Base-by-base conservation (phyloP, 2,888 invertebrate species). In the Schizaphis graminum region DNA sequence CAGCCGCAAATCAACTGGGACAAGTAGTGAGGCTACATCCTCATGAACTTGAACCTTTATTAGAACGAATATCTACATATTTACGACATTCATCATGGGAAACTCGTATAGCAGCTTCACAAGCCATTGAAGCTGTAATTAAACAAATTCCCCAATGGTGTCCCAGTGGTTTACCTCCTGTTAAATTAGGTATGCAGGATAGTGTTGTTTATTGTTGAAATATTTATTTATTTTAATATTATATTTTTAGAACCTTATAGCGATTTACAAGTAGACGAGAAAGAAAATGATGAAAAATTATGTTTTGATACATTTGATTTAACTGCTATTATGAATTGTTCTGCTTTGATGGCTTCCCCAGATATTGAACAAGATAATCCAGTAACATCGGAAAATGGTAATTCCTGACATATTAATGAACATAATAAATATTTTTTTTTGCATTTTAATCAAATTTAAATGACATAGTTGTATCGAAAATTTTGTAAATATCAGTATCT, bases 21-120 rank as follows among this genome's bases (percentile, higher is more conserved):
- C 99, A 99, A 96, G 99, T 99, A 86, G 99, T 99, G 96, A 97
- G 97, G 95, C 97, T 99, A 8, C 98, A 99, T 96, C 99, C 99
- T 0, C 98, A 99, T 96, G 99, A 99, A 96, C 96, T 99, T 95
- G 98, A 98, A 95, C 97, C 98, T 94, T 96, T 99, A 93, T 96
- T 99, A 90, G 97, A 97, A 89, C 97, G 99, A 95, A 97, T 99
- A 41, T 97, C 98, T 95, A 97, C 97, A 86, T 98, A 98, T 95
- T 96, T 99, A 91, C 97, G 97, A 95, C 98, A 98, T 94, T 96
- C 97, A 28, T 98, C 97, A 95, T 99, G 99, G 99, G 99, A 99
- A 95, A 99, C 99, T 0, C 97, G 99, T 95, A 98, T 99, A 94
- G 99, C 99, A 16, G 99, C 99, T 53, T 98, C 98, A 2, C 98